These are phyloP conservation scores for Eulemur mongoz DNA, from an alignment of 2,797 vertebrate species.

Conservation along the genomic window DNA sequence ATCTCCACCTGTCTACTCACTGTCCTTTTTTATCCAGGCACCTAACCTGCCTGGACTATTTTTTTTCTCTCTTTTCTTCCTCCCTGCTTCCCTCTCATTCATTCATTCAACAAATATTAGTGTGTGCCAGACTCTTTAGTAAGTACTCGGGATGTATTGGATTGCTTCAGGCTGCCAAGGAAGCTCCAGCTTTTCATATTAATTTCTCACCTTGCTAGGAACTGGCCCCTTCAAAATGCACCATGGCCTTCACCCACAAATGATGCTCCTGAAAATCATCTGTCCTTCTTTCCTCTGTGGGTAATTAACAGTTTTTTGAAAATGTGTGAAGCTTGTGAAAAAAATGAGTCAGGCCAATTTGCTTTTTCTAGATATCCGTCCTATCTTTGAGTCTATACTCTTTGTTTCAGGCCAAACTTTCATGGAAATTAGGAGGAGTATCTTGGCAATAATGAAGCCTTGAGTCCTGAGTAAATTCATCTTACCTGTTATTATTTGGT, in stretches of 20 bases:
- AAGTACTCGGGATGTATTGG: not conserved
- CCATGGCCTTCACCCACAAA: not conserved
- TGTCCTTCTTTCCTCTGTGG: not conserved
- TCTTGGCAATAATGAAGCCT: not conserved
- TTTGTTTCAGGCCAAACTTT: not conserved
- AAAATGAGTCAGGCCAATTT: not conserved
- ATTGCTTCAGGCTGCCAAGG: not conserved
- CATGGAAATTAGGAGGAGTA: not conserved
- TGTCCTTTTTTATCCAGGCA: not conserved
- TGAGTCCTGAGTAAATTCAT: not conserved
- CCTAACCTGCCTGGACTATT: not conserved
- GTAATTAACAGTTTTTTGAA: constrained; percentile 37
- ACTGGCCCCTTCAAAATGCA: not conserved
- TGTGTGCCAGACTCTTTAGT: not conserved
- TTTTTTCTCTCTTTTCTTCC: not conserved
- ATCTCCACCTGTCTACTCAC: not conserved
- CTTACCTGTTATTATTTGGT: not conserved
- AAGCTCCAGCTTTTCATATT: not conserved
- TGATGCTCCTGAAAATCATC: not conserved
- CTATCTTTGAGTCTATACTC: not conserved
- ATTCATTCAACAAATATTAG: not conserved
- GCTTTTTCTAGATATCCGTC: not conserved
- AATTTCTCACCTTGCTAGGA: not conserved
- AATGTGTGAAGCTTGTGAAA: not conserved
- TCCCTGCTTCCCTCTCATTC: not conserved